Conservation (phyloP, 2,888 invertebrate genomes). For the Papilio elwesi region DNA sequence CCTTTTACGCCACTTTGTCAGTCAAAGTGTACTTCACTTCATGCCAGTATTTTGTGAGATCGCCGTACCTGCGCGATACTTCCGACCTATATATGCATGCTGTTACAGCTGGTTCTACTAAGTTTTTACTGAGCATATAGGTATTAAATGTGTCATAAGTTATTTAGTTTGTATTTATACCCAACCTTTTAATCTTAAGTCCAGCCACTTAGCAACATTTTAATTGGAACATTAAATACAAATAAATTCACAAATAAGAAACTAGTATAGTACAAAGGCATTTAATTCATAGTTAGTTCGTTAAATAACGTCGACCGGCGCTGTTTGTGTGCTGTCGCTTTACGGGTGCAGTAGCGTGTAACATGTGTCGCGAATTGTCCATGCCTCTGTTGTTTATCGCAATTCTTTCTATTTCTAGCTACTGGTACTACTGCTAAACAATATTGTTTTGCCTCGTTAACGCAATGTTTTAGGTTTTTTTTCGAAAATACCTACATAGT, state of each 20-base stretch:
- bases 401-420: conserved; percentile 45
- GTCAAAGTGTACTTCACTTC: too few species aligned
- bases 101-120: too few species aligned
- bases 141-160: too few species aligned
- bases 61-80: too few species aligned
- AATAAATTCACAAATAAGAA: background rate
- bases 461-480: conserved; percentile 42
- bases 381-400: conserved; percentile 51
- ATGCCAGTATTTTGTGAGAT: background rate
- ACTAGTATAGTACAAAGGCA: conserved; percentile 2
- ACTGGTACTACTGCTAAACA: conserved; percentile 39
- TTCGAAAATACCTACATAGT: conserved; percentile 2
- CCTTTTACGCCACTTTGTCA: too few species aligned
- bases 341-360: conserved; percentile 42
- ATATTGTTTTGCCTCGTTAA: conserved; percentile 46
- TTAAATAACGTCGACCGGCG: conserved; percentile 33
- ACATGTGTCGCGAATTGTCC: conserved; percentile 56
- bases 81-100: too few species aligned
- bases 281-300: conserved; percentile 23
- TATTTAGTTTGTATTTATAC: too few species aligned
- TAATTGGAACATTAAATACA: too few species aligned
- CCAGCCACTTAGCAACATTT: too few species aligned
- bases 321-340: conserved; percentile 32
- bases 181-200: too few species aligned
- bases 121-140: too few species aligned